phyloP scores from a whole-genome alignment of 1,140 invertebrate species.

The Lerema accius region DNA sequence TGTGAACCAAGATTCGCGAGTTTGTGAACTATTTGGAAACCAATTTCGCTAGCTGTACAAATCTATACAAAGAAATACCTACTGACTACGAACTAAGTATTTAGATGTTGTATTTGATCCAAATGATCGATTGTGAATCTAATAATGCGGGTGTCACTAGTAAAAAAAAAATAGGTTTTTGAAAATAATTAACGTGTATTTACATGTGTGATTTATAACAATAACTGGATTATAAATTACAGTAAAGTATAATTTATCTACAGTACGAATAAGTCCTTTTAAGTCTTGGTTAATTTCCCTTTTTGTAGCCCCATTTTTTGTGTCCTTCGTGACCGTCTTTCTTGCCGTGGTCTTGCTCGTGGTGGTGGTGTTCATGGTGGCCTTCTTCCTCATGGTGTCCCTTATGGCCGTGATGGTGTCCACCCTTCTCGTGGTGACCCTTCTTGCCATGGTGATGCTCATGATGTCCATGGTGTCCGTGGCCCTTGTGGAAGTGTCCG shows the following conservation, averaged over 20 bases:
- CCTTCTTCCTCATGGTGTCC: slow-evolving; percentile 72
- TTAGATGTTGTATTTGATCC: no score
- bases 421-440: slow-evolving; percentile 70
- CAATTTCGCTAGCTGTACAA: no score
- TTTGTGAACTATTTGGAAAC: no score
- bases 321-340: slow-evolving; percentile 81
- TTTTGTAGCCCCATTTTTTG: slow-evolving; percentile 81
- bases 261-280: not conserved
- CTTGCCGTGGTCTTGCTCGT: slow-evolving; percentile 75
- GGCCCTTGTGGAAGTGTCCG: slow-evolving; percentile 87
- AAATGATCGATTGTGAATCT: no score
- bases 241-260: slow-evolving; percentile 16
- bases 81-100: no score
- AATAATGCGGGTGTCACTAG: no score
- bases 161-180: no score
- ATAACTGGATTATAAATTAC: slow-evolving; percentile 21
- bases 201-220: slow-evolving; percentile 30
- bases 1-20: no score
- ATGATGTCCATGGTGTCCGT: slow-evolving; percentile 85
- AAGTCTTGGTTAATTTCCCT: slow-evolving; percentile 81
- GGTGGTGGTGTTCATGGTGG: slow-evolving; percentile 83
- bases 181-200: slow-evolving; percentile 18
- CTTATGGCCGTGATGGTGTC: slow-evolving; percentile 84
- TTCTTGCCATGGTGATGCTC: slow-evolving; percentile 72
- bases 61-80: no score